Conservation (phyloP, 2,113 vertebrate species). For the Halichoerus grypus region DNA sequence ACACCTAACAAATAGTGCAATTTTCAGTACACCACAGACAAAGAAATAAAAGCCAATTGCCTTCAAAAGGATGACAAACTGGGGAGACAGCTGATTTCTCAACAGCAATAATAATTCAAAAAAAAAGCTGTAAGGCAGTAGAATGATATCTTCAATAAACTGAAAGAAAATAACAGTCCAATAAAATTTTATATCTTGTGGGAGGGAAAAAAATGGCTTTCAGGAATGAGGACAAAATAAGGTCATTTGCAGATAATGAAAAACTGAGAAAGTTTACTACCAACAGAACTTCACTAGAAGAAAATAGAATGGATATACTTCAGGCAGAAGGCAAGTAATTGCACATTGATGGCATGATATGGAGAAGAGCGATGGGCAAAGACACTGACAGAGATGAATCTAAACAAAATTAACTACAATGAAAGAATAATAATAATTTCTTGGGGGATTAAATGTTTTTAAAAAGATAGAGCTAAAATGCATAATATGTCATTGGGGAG, state of each 20-base stretch:
- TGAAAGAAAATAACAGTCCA: conserved; percentile 43
- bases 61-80: neutral
- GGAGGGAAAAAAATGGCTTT: neutral
- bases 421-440: neutral
- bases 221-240: neutral
- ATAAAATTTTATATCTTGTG: conserved; percentile 10
- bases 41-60: conserved; percentile 18
- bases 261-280: neutral
- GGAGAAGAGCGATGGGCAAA: neutral
- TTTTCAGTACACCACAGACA: neutral
- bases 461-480: neutral
- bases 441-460: neutral
- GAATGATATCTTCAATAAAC: conserved; percentile 37
- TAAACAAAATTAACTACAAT: neutral
- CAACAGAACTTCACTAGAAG: neutral
- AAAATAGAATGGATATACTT: neutral
- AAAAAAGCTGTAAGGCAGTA: neutral
- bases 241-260: conserved; percentile 32
- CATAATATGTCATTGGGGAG: neutral
- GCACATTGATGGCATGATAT: neutral
- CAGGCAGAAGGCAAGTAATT: neutral
- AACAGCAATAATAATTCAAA: neutral
- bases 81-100: neutral
- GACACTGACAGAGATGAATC: neutral
- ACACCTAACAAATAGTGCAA: neutral